A percentile compares a stretch with the other conserved stretches of the same genome.
phyloP scores from a whole-genome alignment of 2,113 vertebrate species.

The Saccopteryx leptura region DNA sequence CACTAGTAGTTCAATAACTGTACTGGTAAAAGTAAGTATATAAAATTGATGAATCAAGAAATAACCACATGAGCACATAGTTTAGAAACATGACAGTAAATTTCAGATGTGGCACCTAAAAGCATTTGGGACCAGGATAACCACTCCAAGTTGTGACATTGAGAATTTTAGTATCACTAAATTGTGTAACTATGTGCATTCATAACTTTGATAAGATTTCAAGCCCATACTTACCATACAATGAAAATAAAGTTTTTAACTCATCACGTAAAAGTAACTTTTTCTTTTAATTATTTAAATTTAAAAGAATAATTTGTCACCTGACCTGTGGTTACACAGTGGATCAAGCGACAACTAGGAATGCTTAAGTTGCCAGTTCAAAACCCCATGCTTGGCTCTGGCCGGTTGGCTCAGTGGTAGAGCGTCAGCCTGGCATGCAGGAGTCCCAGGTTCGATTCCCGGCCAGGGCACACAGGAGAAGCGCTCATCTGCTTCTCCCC shows the following conservation, averaged over 20 bases:
- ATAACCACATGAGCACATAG: background rate
- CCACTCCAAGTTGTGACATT: background rate
- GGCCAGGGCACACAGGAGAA: too few species aligned
- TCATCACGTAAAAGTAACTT: background rate
- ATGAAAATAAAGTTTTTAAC: background rate
- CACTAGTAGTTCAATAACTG: background rate
- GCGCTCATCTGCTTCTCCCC: too few species aligned
- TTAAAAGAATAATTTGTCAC: background rate
- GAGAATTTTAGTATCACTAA: background rate
- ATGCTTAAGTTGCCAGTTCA: too few species aligned
- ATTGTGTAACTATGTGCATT: background rate
- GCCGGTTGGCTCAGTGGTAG: too few species aligned
- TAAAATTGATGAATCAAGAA: slow-evolving; percentile 7
- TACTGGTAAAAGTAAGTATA: background rate
- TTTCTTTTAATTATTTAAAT: slow-evolving; percentile 31
- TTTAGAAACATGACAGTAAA: background rate
- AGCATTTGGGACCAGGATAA: background rate
- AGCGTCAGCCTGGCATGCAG: too few species aligned
- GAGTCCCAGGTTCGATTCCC: too few species aligned
- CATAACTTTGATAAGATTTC: background rate
- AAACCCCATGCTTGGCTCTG: too few species aligned
- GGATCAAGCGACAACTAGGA: too few species aligned
- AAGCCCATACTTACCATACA: background rate
- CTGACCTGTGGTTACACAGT: too few species aligned
- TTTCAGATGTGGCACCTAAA: background rate